Conservation (phyloP, 2,888 invertebrate species). For the Aethes cnicana region DNA sequence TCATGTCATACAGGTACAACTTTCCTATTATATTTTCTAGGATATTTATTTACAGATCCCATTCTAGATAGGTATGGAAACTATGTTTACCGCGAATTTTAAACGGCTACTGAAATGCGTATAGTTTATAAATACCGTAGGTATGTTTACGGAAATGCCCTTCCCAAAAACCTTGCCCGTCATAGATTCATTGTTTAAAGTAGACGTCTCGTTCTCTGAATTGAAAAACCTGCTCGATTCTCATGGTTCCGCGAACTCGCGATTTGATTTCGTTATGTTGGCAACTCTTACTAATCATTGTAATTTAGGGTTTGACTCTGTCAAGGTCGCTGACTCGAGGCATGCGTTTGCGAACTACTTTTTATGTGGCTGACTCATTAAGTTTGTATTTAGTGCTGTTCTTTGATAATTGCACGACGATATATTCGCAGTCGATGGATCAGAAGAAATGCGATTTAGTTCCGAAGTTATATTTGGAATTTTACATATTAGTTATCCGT, state of each 20-base stretch:
- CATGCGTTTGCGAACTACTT: conserved; percentile 43
- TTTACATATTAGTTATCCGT: too few relatives aligned
- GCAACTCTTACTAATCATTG: conserved; percentile 21
- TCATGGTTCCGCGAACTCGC: conserved; percentile 27
- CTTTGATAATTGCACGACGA: conserved; percentile 36
- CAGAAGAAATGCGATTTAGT: too few relatives aligned
- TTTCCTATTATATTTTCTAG: too few relatives aligned
- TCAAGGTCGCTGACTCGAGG: conserved; percentile 63
- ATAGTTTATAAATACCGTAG: neutral
- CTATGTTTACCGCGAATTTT: neutral
- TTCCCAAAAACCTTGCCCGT: conserved; percentile 5
- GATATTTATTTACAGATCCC: too few relatives aligned
- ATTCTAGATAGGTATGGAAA: too few relatives aligned
- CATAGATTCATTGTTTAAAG: conserved; percentile 22
- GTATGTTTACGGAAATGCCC: conserved; percentile 8
- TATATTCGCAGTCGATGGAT: too few relatives aligned
- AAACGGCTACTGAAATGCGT: neutral
- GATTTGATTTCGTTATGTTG: conserved; percentile 6
- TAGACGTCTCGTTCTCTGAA: conserved; percentile 24
- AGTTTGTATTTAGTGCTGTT: conserved; percentile 40
- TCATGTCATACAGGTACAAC: too few relatives aligned
- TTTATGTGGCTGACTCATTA: conserved; percentile 52
- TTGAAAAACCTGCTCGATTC: conserved; percentile 24
- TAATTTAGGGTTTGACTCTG: conserved; percentile 46
- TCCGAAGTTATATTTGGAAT: too few relatives aligned